Conservation (phyloP, 2,113 vertebrate species). For the Alosa alosa region DNA sequence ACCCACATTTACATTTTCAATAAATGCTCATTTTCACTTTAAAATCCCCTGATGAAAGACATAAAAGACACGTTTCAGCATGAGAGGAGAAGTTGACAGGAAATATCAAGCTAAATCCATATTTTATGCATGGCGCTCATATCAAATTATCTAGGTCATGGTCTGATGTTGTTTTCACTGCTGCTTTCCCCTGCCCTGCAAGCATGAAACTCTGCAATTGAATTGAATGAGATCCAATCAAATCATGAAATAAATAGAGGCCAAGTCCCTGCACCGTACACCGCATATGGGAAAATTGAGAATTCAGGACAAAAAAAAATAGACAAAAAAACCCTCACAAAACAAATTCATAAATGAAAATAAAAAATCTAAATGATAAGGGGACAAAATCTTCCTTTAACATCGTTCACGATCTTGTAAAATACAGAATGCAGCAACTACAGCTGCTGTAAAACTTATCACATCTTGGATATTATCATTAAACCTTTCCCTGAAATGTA, state of each 20-base stretch:
- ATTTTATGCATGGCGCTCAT: constrained; percentile 50
- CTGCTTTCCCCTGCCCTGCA: constrained; percentile 34
- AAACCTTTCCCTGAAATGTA: not conserved
- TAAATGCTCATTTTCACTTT: constrained; percentile 1
- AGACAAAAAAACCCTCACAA: not conserved
- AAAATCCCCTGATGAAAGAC: not conserved
- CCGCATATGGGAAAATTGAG: constrained; percentile 15
- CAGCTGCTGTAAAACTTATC: not conserved
- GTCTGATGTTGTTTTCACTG: constrained; percentile 42
- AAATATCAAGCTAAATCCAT: constrained; percentile 35
- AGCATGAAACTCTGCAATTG: constrained; percentile 54
- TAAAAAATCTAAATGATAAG: not conserved
- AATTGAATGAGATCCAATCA: constrained; percentile 67
- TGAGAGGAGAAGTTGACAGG: constrained; percentile 11
- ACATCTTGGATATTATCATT: not conserved
- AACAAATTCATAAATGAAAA: not conserved
- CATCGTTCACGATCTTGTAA: not conserved
- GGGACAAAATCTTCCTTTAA: not conserved
- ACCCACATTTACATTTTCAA: not conserved
- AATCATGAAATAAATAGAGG: constrained; percentile 49
- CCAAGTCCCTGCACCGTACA: constrained; percentile 33
- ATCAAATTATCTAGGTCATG: constrained; percentile 53
- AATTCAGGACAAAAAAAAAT: not conserved
- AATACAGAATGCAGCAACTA: not conserved
- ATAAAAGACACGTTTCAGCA: not conserved